Conservation (phyloP, 2,888 invertebrate species). For the Crocallis elinguaria region DNA sequence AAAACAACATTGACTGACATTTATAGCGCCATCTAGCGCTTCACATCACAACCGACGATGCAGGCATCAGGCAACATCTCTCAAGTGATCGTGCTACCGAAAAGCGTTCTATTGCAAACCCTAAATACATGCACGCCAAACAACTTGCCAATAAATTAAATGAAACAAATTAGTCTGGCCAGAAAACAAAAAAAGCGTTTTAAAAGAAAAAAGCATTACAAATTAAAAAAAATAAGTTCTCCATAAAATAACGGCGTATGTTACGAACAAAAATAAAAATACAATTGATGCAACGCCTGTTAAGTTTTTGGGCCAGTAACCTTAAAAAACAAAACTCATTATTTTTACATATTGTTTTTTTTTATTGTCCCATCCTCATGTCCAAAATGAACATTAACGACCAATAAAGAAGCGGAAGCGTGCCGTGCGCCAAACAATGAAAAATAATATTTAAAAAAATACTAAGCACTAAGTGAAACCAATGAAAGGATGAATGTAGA, state of each 20-base stretch:
- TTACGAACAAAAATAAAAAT: slow-evolving; percentile 10
- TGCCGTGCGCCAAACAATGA: slow-evolving; percentile 37
- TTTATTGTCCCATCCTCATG: slow-evolving; percentile 7
- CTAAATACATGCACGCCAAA: slow-evolving; percentile 61
- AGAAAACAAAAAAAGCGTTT: slow-evolving; percentile 22
- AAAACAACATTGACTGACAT: slow-evolving; percentile 33
- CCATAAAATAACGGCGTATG: too few relatives aligned
- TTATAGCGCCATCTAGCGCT: slow-evolving; percentile 28
- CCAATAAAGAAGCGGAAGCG: slow-evolving; percentile 45
- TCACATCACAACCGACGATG: slow-evolving; percentile 36
- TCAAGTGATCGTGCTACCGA: slow-evolving; percentile 72
- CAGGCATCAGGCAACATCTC: slow-evolving; percentile 77
- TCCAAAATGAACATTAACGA: slow-evolving; percentile 29
- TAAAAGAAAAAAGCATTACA: neutral
- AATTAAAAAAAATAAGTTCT: neutral
- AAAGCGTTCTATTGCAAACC: slow-evolving; percentile 51
- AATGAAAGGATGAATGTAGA: slow-evolving; percentile 55
- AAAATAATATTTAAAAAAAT: slow-evolving; percentile 46
- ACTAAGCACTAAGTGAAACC: slow-evolving; percentile 47
- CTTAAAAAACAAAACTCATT: neutral
- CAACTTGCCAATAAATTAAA: slow-evolving; percentile 31
- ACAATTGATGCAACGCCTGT: slow-evolving; percentile 2
- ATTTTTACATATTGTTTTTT: neutral
- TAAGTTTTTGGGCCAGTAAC: slow-evolving; percentile 1
- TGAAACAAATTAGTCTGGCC: slow-evolving; percentile 31